Base-by-base conservation (phyloP, 2,113 vertebrate genomes). In the Sprattus sprattus region DNA sequence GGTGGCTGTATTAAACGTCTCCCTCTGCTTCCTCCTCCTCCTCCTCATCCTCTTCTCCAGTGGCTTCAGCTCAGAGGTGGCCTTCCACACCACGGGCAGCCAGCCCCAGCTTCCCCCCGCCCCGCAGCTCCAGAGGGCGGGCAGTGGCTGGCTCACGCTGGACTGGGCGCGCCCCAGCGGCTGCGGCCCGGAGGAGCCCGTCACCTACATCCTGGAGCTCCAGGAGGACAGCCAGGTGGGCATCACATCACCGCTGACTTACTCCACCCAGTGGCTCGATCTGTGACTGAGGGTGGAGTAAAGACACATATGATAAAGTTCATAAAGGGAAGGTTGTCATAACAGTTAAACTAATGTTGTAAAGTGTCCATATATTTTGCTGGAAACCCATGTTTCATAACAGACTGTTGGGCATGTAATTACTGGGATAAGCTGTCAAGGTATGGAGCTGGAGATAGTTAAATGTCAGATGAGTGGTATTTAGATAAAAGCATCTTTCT, bases 141-240 rank as follows among this genome's bases (percentile, higher is more conserved):
- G 97, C 0, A 96, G 97, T 83, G 97, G 97, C 16, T 99, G 98
- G 98, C 94, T 99, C 87, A 95, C 94, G 0, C 85, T 99, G 94
- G 97, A 99, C 93, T 99, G 98, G 98, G 97, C 89, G 50, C 97
- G 97, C 87, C 97, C 97, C 0, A 97, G 99, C 81, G 96, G 97
- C 84, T 97, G 97, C 88, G 93, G 96, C 0, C 94, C 94, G 0
- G 98, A 99, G 81, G 98, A 99, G 90, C 94, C 92, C 50, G 94
- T 98, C 89, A 97, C 97, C 82, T 99, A 99, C 92, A 97, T 95
- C 22, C 93, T 99, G 86, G 98, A 99, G 94, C 99, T 99, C 91
- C 98, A 99, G 93, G 98, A 99, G 83, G 98, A 99, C 20, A 97
- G 96, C 90, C 96, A 95, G 85, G 98, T 99, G 89, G 71, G 71